Base-by-base conservation (phyloP, 2,888 invertebrate genomes). In the Sphaerophoria rueppellii region DNA sequence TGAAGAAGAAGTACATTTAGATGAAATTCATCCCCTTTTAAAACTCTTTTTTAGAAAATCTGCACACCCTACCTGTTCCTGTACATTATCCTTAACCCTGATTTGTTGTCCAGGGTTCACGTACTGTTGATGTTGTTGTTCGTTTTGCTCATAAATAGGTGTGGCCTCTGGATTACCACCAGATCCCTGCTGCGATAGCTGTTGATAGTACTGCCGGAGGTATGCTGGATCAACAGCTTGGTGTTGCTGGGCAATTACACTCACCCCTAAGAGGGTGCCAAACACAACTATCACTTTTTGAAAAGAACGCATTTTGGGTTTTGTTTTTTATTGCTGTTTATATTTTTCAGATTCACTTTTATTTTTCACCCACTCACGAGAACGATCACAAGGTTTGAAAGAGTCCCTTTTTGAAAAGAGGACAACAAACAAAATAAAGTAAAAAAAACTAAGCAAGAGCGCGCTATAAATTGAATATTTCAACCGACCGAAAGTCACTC, bases 21-120 rank as follows among this genome's bases (percentile, higher is more conserved):
- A n/a, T 71, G 48, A 24, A 4, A 50, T 60, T 60, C 80, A 80
- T 75, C 79, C 80, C 76, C 32, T 80, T 34, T 63, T 16, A 5
- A 32, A 11, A 11, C 11, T 35, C 11, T 11, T 11, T 6, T 3
- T 4, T 9, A 6, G 46, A 40, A 46, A 35, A 12, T 52, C 12
- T 35, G 7, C 57, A 40, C 9, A 24, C 14, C 12, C 11, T 89
- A 90, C 89, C 88, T 90, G 92, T 54, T 91, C 92, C 55, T 90
- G 90, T 16, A 90, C 91, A 40, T 90, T 91, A 87, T 92, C 92
- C 88, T 92, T 92, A 2, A 92, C 87, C 63, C 92, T 90, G 81
- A 93, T 89, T 88, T 93, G 92, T 86, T 93, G 93, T 87, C 90
- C 92, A 37, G 93, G 92, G 52, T 90, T 92, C 79, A 93, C 92